Evolutionary conservation across 2,888 invertebrate genomes (phyloP), one percentile per base, ranked within the genome.

Genomic region (Drosophila kambysellisi): DNA sequence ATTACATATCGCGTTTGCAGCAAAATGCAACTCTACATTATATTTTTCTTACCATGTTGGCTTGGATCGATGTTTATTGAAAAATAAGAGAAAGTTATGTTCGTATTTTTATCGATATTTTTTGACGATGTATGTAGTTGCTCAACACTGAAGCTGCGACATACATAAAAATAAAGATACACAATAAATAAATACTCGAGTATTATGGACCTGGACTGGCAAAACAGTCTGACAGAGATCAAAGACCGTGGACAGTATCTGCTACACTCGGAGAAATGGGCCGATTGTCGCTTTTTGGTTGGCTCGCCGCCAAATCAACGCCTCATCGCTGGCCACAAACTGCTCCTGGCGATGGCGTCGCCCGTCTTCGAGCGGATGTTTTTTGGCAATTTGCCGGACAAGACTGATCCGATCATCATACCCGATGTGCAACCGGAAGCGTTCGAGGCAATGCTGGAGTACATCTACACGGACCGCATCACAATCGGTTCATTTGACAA

Each of bases 281-380:
- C 96, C 15, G 97, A 97, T 88, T 97, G 97, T 91, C 95, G 95
- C 20, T 97, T 97, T 90, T 94, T 97, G 73, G 97, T 97, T 51
- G 97, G 97, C 0, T 95, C 95, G 11, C 96, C 96, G 87, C 96
- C 96, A 0, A 95, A 96, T 89, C 96, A 96, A 91, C 95, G 96
- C 83, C 94, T 95, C 1, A 93, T 97, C 35, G 94, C 95, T n/a
- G 96, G 96, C 0, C 97, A 97, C 92, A 97, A 97, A 92, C 93
- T 97, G 39, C 95, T 97, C 71, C 93, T 97, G 63, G 97, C 97
- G 0, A 97, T 97, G 97, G 96, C 97, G 0, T 97, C 97, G 75
- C 97, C 97, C 0, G 97, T 97, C 0, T 97, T 97, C 90, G 97
- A 97, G 90, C 96, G 97, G 0, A 97, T 97, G 97, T 97, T 97